Evolutionary conservation across 2,797 vertebrate species (phyloP), one percentile per base, ranked within the genome.

Genomic region (Dallia pectoralis): DNA sequence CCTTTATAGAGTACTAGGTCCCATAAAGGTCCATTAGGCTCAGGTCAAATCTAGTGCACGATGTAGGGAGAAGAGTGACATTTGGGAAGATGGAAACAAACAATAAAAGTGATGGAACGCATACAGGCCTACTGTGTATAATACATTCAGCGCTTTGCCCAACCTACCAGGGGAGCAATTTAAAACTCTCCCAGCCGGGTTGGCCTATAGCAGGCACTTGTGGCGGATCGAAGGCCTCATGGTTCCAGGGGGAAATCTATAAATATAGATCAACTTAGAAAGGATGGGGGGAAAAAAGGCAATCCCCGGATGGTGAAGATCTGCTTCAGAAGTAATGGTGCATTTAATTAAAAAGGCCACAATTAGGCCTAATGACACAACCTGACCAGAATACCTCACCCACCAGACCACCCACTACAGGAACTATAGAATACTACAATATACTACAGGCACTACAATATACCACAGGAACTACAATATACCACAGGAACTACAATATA

Each of bases 291-390:
- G 47, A 64, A 48, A 2, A 87, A 89, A 86, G 81, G 85, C 81
- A 73, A 92, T 87, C 77, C 59, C 69, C 84, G 89, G 89, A 91
- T 89, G 85, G 84, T 76, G 84, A 71, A 69, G 86, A 81, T 85
- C 78, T 83, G 73, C 33, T 75, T 76, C 49, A 79, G 83, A 90
- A 88, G 85, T 89, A 90, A 90, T 82, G 81, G 81, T 75, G 79
- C 75, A 87, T 4, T 56, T 25, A 56, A 56, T 56, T 56, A 56
- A 56, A 56, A 7, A 22, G 53, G n/a, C 8, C 25, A 56, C n/a
- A 56, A 22, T n/a, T 56, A 49, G n/a, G 8, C 53, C 53, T 25
- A 56, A 56, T 56, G 53, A 16, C 53, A 56, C 8, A 22, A 22
- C 9, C 53, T 0, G 22, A 56, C 40, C 40, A 11, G 53, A 56